Evolutionary conservation across 2,797 vertebrate species (phyloP), one percentile per base, ranked within the genome.

Genomic region (Phaenicophaeus curvirostris): DNA sequence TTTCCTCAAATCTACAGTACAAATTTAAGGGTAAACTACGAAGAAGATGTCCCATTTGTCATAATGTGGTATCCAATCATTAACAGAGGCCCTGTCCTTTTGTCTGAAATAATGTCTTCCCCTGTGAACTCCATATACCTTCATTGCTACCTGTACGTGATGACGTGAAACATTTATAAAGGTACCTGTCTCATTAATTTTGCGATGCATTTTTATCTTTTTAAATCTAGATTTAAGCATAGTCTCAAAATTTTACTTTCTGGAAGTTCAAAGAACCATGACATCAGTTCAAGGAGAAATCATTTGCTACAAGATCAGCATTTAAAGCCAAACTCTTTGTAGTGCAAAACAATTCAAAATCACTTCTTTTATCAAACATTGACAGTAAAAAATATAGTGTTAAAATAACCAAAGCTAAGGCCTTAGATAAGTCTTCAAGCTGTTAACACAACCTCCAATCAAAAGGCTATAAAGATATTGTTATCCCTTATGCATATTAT

Each of bases 1-100:
- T 97, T 98, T 97, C 97, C 94, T 97, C 98, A 98, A 97, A 96
- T 98, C 98, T 98, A 97, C 97, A 97, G 95, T 98, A 96, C 95
- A 98, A 98, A 96, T 96, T 97, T 97, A 97, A 97, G 98, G 98
- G 98, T 98, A 98, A 98, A 96, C 86, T 76, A 92, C 82, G 59
- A 90, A 97, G 95, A 96, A 93, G 93, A 91, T 96, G 95, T 96
- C 94, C 96, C 86, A 94, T 97, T 94, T 97, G 93, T 97, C 90
- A 93, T 86, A 93, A 73, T 90, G 95, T 97, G 92, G 66, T 95
- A 95, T 51, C 87, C 54, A 94, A 11, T 75, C 95, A 96, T 96
- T 85, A 89, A 96, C 77, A 89, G 92, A 95, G 94, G 93, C 92
- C 92, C 75, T 96, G 85, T 96, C 95, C 89, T 96, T 96, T 89